Evolutionary conservation across 2,888 invertebrate species (phyloP).

Genomic region (Drosophila robusta): DNA sequence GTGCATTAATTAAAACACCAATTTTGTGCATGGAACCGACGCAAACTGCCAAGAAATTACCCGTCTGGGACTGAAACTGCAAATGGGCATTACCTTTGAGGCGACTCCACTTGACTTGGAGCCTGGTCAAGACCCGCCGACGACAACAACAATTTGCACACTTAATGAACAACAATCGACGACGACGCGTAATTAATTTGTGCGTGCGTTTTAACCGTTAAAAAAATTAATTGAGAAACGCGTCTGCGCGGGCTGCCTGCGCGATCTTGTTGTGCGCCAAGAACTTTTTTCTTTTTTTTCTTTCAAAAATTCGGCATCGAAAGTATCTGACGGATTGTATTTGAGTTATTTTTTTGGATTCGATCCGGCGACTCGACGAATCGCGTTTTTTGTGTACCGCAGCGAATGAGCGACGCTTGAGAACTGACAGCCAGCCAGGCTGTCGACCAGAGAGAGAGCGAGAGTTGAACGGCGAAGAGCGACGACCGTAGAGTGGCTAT

Average conservation of each 20-base stretch:
- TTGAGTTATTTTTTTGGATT: conserved; percentile 2
- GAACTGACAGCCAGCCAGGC: conserved; percentile 42
- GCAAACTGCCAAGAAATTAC: conserved; percentile 52
- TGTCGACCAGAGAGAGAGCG: conserved; percentile 24
- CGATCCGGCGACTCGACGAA: conserved; percentile 3
- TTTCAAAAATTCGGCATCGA: too few relatives aligned
- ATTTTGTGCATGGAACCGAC: conserved; percentile 25
- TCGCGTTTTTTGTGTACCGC: conserved; percentile 42
- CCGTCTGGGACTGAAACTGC: conserved; percentile 66
- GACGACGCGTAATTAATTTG: conserved; percentile 32
- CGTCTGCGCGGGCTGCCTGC: conserved; percentile 19
- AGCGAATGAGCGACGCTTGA: conserved; percentile 68
- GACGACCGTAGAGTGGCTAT: conserved; percentile 52
- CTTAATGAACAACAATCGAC: conserved; percentile 53
- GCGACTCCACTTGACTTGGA: conserved; percentile 32
- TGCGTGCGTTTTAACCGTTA: conserved; percentile 40
- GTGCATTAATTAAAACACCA: conserved; percentile 69
- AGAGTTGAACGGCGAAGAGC: conserved; percentile 28
- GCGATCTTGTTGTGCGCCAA: conserved; percentile 24
- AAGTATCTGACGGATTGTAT: not conserved
- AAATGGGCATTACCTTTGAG: conserved; percentile 69
- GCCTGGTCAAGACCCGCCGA: not conserved
- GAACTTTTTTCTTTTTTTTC: conserved; percentile 13
- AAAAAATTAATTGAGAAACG: conserved; percentile 47
- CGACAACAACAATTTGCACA: conserved; percentile 65